Evolutionary conservation across 1,140 invertebrate species (phyloP).

Genomic region (Reticulitermes speratus): DNA sequence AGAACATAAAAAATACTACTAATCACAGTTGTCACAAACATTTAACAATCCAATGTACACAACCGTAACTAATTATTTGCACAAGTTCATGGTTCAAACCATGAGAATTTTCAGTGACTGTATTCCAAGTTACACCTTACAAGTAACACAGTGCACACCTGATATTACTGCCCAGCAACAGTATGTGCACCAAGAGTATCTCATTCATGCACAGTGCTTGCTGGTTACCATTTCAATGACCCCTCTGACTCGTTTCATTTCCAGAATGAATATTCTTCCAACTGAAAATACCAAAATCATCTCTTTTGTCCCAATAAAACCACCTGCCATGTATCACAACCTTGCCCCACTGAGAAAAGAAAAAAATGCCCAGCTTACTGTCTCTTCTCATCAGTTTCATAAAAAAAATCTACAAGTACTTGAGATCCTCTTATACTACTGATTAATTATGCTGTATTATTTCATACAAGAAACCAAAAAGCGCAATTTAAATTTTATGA

Average conservation of each 20-base stretch:
- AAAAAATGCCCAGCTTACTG: background rate
- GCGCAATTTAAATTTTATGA: background rate
- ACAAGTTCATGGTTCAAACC: background rate
- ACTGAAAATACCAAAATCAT: background rate
- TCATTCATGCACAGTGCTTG: background rate
- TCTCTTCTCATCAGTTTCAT: background rate
- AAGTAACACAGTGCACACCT: background rate
- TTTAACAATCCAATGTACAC: conserved; percentile 19
- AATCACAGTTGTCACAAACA: conserved; percentile 11
- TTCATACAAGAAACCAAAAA: background rate
- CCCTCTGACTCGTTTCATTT: background rate
- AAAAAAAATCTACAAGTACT: background rate
- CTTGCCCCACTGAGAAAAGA: conserved; percentile 5
- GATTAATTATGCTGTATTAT: background rate
- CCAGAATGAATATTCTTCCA: background rate
- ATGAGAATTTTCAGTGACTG: background rate
- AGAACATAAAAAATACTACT: background rate
- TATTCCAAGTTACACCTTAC: conserved; percentile 15
- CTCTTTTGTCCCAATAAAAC: conserved; percentile 17
- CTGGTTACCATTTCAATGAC: background rate
- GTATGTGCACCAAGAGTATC: background rate
- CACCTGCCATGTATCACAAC: conserved; percentile 1
- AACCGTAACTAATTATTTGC: background rate
- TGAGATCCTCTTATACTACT: conserved; percentile 6
- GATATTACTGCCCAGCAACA: background rate